Evolutionary conservation across 2,888 invertebrate genomes (phyloP).

Genomic region (Bruchidius siliquastri): DNA sequence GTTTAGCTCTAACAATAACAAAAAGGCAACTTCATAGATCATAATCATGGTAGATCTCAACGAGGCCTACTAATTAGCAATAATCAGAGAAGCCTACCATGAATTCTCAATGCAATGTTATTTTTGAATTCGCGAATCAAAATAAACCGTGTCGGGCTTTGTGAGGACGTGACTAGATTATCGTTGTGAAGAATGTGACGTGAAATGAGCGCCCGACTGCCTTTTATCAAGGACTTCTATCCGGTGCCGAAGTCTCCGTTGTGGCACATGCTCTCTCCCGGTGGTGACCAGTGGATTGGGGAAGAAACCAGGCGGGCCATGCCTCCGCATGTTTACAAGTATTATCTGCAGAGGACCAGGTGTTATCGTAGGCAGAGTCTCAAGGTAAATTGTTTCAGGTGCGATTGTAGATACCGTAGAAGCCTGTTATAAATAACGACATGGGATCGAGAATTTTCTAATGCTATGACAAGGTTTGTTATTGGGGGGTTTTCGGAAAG

Average conservation of each 20-base stretch:
- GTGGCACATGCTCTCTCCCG: slow-evolving; percentile 33
- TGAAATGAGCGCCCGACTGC: slow-evolving; percentile 42
- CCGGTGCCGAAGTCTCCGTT: slow-evolving; percentile 36
- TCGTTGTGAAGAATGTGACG: neutral
- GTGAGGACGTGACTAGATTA: neutral
- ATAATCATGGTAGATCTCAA: neutral
- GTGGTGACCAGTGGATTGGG: slow-evolving; percentile 56
- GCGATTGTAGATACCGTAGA: too few relatives aligned
- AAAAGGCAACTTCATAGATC: too few relatives aligned
- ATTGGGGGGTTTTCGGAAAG: too few relatives aligned
- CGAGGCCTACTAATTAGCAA: neutral
- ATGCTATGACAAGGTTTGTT: too few relatives aligned
- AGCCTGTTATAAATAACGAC: too few relatives aligned
- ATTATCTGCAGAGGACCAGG: slow-evolving; percentile 54
- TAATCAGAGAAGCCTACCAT: neutral
- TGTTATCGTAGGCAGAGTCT: slow-evolving; percentile 45
- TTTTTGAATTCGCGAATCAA: neutral
- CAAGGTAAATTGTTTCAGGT: slow-evolving; percentile 39
- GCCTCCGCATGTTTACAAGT: slow-evolving; percentile 63
- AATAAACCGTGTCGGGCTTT: neutral
- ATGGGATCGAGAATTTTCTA: too few relatives aligned
- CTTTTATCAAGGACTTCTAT: slow-evolving; percentile 44
- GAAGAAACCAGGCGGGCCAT: slow-evolving; percentile 60
- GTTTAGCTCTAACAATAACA: too few relatives aligned
- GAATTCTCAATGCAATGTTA: neutral